Evolutionary conservation across 2,797 vertebrate genomes (phyloP), one percentile per base, ranked within the genome.

Genomic region (Myotis pilosus): DNA sequence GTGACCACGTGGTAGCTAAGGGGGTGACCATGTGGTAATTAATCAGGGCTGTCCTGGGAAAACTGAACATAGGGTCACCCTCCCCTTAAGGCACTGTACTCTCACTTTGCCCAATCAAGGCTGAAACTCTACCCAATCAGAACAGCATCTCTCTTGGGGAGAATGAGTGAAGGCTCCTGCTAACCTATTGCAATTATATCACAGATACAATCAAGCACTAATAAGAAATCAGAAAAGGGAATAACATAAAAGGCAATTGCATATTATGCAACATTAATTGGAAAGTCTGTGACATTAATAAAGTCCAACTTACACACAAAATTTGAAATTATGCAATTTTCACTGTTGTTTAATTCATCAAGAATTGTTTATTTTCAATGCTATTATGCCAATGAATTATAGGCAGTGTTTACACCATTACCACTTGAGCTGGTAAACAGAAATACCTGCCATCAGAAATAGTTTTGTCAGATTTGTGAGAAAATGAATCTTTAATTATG

Each of bases 211-310:
- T 95, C 90, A 96, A 90, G 92, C 47, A 16, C 78, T 93, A 95
- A 96, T 68, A 82, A 93, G 93, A 95, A 96, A 95, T 93, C 92
- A 95, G 94, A 87, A 80, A 71, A 79, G 71, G 81, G 51, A 75
- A 64, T 49, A 62, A 87, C 93, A 95, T 85, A 80, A 91, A 94
- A 81, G 38, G 72, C 78, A 94, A 95, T 85, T 90, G 71, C 87
- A 72, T 96, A 96, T 93, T 95, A 92, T 85, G 64, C 85, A 96
- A 96, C 96, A 96, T 15, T 92, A 93, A 95, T 96, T 36, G 95
- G 87, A 88, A 96, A 95, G 89, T 68, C 49, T 86, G 78, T 68
- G 78, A 79, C 71, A 92, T 89, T 96, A 95, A 97, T 94, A 86
- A 94, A 85, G 33, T 81, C 64, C 57, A 75, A 86, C 16, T 84